These are phyloP conservation scores for Oryzias melastigma DNA, from an alignment of 2,113 vertebrate species.

Conservation along the genomic window DNA sequence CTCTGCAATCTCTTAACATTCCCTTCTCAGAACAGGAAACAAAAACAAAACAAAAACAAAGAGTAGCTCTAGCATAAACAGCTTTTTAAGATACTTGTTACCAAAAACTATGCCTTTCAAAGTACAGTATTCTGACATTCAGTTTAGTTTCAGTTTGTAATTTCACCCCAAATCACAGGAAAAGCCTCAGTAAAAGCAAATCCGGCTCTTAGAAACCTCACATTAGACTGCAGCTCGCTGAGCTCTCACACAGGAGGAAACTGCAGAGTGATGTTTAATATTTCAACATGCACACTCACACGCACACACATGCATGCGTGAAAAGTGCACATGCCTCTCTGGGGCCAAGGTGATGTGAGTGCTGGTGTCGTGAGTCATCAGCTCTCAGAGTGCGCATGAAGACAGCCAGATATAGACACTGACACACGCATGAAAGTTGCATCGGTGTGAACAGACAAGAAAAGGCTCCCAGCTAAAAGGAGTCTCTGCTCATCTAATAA, in stretches of 20 bases:
- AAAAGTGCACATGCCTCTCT: constrained; percentile 23
- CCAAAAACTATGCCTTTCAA: not conserved
- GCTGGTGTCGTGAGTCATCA: constrained; percentile 58
- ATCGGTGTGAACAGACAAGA: constrained; percentile 61
- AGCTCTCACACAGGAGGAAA: constrained; percentile 10
- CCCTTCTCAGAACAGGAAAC: not conserved
- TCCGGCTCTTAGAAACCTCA: not conserved
- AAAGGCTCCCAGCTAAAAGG: constrained; percentile 48
- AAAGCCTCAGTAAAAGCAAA: not conserved
- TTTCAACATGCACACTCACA: constrained; percentile 35
- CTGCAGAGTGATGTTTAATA: constrained; percentile 37
- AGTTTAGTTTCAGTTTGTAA: not conserved
- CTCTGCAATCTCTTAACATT: not conserved
- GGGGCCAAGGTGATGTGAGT: constrained; percentile 54
- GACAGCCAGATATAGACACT: constrained; percentile 42
- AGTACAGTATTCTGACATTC: not conserved
- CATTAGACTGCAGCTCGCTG: constrained; percentile 11
- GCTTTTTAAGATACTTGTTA: not conserved
- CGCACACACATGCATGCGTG: constrained; percentile 4
- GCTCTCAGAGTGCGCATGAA: constrained; percentile 28
- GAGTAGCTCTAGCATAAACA: not conserved
- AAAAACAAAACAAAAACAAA: not conserved
- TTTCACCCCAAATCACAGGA: constrained; percentile 3
- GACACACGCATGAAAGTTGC: constrained; percentile 55
- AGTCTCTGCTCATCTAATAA: constrained; percentile 62